Evolutionary conservation across 2,113 vertebrate genomes (phyloP).

Genomic region (Odontophorus gujanensis): DNA sequence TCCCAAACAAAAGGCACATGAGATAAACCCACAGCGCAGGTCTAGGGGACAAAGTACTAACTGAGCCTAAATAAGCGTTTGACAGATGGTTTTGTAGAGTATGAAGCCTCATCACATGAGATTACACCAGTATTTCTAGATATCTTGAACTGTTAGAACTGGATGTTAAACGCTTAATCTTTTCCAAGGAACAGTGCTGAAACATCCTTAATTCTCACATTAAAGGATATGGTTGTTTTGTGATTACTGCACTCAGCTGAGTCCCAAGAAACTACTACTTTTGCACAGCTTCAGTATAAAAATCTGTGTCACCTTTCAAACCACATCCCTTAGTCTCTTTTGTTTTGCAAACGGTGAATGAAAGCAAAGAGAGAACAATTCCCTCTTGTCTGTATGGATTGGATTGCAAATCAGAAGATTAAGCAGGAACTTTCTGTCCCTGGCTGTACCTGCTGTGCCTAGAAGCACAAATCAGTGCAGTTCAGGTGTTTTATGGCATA

Average conservation of each 20-base stretch:
- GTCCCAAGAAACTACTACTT: not conserved
- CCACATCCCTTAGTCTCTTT: not conserved
- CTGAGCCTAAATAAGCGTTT: not conserved
- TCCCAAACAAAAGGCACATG: constrained; percentile 27
- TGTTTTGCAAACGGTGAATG: not conserved
- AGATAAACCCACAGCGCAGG: constrained; percentile 22
- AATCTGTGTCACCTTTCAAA: not conserved
- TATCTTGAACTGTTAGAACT: constrained; percentile 5
- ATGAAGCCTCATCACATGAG: not conserved
- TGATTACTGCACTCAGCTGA: not conserved
- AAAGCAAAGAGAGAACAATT: not conserved
- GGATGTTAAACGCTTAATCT: not conserved
- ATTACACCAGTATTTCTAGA: not conserved
- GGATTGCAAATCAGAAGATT: not conserved
- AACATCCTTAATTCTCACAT: not conserved
- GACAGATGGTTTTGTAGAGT: constrained; percentile 12
- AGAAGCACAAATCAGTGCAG: not conserved
- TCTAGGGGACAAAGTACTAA: not conserved
- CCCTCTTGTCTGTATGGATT: not conserved
- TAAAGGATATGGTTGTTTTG: not conserved
- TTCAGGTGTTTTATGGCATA: not conserved
- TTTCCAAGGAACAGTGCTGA: not conserved
- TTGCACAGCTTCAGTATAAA: not conserved
- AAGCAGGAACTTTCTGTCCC: not conserved
- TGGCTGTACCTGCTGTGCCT: not conserved